Base-by-base conservation (phyloP, 2,113 vertebrate species). In the Bothrops jararaca region DNA sequence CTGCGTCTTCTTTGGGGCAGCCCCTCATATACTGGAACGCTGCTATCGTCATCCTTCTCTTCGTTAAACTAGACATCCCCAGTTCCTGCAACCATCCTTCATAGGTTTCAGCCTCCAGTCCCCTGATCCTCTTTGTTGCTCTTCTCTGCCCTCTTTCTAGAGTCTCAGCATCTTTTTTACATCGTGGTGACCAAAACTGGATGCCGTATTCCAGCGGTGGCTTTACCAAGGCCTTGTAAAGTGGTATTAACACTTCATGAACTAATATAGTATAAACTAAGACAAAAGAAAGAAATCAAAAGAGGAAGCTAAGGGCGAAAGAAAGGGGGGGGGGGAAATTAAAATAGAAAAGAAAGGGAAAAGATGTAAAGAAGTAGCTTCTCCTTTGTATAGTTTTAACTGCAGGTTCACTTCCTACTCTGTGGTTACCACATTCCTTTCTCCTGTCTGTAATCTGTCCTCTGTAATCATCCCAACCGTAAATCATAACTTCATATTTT, bases 61-160 rank as follows among this genome's bases (percentile, higher is more conserved):
- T 48, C 45, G 0, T 48, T 48, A 48, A 48, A 48, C 1, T 7
- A 0, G 45, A 48, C 45, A 48, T 5, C 0, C 5, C 45, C 45
- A 48, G 1, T 48, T 48, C 45, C 5, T 6, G 45, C 45, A 48
- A 1, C 45, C 5, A 1, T 48, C 6, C 45, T 0, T 48, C 6
- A 0, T 48, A 48, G 6, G 0, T 6, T 48, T 48, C 6, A 48
- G 45, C 45, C 45, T 48, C 45, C 45, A 48, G 45, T 48, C 45
- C 45, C 5, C 45, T 48, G 0, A 6, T 48, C 45, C 6, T 48
- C 45, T 48, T 48, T 48, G 5, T 48, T 48, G 45, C 45, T 48
- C 45, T 48, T 48, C 45, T 48, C 45, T 48, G 45, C 0, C 6
- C 45, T 48, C 45, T 48, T 48, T 48, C 45, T 48, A 48, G 45